Evolutionary conservation across 2,888 invertebrate genomes (phyloP).

Genomic region (Kryphioiulus occultus): DNA sequence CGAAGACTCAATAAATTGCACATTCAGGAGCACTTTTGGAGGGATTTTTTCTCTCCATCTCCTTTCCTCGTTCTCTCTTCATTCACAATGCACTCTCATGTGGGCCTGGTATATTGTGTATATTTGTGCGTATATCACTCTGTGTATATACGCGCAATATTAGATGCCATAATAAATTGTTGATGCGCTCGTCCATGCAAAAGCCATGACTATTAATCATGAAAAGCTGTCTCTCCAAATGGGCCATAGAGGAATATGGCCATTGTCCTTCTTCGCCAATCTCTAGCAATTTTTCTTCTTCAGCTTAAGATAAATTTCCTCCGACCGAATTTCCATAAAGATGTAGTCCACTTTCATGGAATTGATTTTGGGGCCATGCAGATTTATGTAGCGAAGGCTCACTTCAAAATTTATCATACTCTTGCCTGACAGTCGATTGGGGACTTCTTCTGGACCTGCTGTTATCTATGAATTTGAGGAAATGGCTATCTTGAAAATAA

Average conservation of each 20-base stretch:
- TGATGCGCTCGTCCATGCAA: conserved; percentile 38
- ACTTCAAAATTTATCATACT: neutral
- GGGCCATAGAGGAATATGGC: conserved; percentile 42
- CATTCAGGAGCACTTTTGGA: conserved; percentile 42
- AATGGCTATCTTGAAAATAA: conserved; percentile 22
- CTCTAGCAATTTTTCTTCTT: conserved; percentile 20
- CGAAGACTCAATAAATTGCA: conserved; percentile 44
- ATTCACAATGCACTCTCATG: conserved; percentile 31
- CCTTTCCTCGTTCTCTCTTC: conserved; percentile 22
- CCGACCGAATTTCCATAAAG: conserved; percentile 13
- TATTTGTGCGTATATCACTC: conserved; percentile 32
- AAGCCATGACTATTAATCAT: conserved; percentile 45
- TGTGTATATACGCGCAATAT: conserved; percentile 40
- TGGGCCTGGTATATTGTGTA: neutral
- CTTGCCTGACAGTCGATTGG: neutral
- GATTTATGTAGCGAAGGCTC: neutral
- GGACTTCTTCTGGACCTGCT: neutral
- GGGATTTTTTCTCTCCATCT: conserved; percentile 37
- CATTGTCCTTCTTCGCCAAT: conserved; percentile 42
- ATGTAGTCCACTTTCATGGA: conserved; percentile 31
- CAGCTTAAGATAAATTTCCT: conserved; percentile 30
- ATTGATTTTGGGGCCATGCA: conserved; percentile 35
- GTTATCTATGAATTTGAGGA: conserved; percentile 24
- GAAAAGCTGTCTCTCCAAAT: conserved; percentile 39
- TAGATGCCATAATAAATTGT: conserved; percentile 35